Evolutionary conservation across 53 echinoderm and acorn worm species (phyloP).

Genomic region (Zoroaster sp.): DNA sequence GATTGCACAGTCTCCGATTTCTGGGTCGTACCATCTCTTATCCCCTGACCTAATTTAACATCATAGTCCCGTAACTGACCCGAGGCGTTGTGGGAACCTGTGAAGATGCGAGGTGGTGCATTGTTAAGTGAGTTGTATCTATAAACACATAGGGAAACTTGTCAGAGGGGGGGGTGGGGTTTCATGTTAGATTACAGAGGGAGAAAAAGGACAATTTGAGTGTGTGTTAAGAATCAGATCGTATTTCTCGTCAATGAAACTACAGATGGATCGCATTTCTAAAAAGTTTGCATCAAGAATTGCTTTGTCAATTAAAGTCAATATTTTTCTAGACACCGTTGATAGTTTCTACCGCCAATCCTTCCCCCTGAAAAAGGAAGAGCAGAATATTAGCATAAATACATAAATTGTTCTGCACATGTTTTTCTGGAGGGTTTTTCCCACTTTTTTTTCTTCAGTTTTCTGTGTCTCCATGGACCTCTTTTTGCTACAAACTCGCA

Average conservation of each 20-base stretch:
- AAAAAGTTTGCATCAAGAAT: no score
- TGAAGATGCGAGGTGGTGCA: not conserved
- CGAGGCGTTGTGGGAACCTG: not conserved
- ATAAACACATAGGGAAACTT: constrained; percentile 9
- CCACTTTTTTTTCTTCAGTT: no score
- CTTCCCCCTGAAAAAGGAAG: no score
- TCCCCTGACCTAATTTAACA: constrained; percentile 47
- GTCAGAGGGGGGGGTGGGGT: not conserved
- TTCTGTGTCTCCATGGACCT: no score
- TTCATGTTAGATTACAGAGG: not conserved
- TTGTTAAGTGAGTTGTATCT: constrained; percentile 45
- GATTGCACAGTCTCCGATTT: constrained; percentile 34
- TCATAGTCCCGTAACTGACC: constrained; percentile 31
- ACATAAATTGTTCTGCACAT: no score
- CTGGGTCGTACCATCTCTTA: constrained; percentile 25
- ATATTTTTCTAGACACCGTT: no score
- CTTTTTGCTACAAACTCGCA: no score
- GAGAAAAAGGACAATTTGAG: not conserved
- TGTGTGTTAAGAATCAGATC: not conserved
- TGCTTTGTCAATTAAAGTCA: no score
- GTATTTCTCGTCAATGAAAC: not conserved
- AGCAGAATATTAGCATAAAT: no score
- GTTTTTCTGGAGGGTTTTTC: no score
- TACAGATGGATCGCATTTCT: not conserved
- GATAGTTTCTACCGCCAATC: no score